Evolutionary conservation across 2,797 vertebrate species (phyloP), one percentile per base, ranked within the genome.

Genomic region (Sebastes itinus): DNA sequence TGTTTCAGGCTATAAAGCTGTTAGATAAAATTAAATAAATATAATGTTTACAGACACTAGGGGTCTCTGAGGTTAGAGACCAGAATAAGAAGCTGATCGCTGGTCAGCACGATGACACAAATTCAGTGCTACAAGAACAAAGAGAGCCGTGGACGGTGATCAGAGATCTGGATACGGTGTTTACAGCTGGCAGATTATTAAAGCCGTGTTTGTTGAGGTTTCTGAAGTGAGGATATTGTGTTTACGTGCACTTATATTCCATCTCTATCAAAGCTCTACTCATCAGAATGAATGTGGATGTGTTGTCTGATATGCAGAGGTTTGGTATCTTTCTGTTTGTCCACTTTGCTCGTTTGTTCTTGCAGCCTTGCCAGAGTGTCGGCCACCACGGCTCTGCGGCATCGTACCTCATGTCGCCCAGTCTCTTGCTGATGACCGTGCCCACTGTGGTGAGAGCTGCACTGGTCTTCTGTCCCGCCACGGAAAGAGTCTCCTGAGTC

Each of bases 401-500:
- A 2, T 72, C 58, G 2, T 96, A 99, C 98, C 97, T 99, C 97
- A 99, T 99, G 89, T 99, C 98, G 18, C 97, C 98, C 72, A 99
- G 94, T 72, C 94, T 97, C 94, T 91, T 96, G 94, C 94, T 97
- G 92, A 99, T 96, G 86, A 95, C 97, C 6, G 97, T 96, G 74
- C 97, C 95, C 93, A 99, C 73, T 0, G 97, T 99, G 90, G 94
- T 96, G 82, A 99, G 87, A 67, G 97, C 98, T 7, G 97, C 97
- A 2, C 95, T 97, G 14, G 98, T 99, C 95, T 97, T 99, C 95
- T 97, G 97, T 72, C 98, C 97, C 0, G 98, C 98, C 92, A 97
- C 96, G 63, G 97, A 97, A 33, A 99, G 96, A 0, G 98, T 99
- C 95, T 99, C 98, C 93, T 98, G 97, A 83, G 98, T 99, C 96